phyloP scores from a whole-genome alignment of 2,797 vertebrate genomes.

The Mus minutoides region DNA sequence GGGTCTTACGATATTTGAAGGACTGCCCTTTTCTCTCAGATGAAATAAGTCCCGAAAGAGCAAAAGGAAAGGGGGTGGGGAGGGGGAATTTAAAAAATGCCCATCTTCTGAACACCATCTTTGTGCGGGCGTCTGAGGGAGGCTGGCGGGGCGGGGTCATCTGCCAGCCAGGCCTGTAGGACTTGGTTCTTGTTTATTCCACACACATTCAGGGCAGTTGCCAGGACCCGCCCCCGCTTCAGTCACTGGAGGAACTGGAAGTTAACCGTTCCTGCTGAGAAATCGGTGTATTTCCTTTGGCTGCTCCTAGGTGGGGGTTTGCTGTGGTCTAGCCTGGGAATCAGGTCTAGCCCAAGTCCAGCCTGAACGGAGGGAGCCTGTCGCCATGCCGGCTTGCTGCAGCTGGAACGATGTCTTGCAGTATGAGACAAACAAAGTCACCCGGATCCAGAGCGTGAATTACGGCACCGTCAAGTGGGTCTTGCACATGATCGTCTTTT shows the following conservation, averaged over 20 bases:
- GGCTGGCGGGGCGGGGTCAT: constrained; percentile 21
- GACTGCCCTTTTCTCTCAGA: background rate
- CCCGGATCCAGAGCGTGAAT: constrained; percentile 86
- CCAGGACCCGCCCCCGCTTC: constrained; percentile 68
- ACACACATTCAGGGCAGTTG: constrained; percentile 36
- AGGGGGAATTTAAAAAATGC: constrained; percentile 71
- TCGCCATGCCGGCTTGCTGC: constrained; percentile 56
- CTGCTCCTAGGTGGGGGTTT: background rate
- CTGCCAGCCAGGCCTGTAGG: constrained; percentile 4
- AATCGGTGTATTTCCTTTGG: background rate
- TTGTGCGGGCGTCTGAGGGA: constrained; percentile 74
- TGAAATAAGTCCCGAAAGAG: constrained; percentile 24
- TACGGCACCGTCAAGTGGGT: constrained; percentile 89
- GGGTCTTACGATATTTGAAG: constrained; percentile 58
- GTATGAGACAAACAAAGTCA: constrained; percentile 90
- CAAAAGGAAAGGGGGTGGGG: background rate
- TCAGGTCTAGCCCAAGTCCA: background rate
- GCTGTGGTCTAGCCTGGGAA: background rate
- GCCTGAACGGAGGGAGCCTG: background rate
- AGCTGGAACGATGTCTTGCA: constrained; percentile 78
- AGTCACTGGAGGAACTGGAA: constrained; percentile 53
- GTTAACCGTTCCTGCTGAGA: constrained; percentile 24
- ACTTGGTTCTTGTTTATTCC: constrained; percentile 68
- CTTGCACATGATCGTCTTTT: constrained; percentile 85
- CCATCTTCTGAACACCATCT: constrained; percentile 70